phyloP scores from a whole-genome alignment of 2,888 invertebrate genomes.

The Apotomis betuletana region DNA sequence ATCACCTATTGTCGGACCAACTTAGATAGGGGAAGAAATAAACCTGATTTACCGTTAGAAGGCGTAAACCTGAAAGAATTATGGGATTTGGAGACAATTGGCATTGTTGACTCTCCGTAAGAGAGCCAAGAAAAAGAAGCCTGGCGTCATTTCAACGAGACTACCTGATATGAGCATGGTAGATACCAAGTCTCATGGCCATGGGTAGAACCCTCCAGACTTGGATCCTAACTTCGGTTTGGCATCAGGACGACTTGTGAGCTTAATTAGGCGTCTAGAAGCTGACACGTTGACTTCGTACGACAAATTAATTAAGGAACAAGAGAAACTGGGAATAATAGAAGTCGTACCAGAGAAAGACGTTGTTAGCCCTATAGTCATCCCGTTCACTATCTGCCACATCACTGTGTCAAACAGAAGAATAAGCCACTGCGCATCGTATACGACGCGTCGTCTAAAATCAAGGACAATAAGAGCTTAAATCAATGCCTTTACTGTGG shows the following conservation, averaged over 20 bases:
- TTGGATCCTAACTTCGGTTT: background rate
- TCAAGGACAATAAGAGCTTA: conserved; percentile 43
- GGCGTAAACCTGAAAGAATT: background rate
- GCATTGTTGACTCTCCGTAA: conserved; percentile 17
- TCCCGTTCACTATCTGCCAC: conserved; percentile 2
- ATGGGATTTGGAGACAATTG: conserved; percentile 18
- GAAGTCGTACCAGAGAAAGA: background rate
- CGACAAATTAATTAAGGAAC: background rate
- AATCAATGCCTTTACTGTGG: conserved; percentile 48
- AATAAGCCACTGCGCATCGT: conserved; percentile 43
- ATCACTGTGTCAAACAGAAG: background rate
- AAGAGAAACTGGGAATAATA: background rate
- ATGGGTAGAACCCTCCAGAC: too few relatives aligned
- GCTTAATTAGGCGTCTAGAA: background rate
- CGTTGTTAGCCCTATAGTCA: background rate
- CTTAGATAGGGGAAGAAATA: too few relatives aligned
- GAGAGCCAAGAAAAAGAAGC: background rate
- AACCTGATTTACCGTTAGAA: too few relatives aligned
- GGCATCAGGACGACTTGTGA: background rate
- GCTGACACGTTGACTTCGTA: background rate
- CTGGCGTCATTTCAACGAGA: background rate
- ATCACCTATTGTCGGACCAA: too few relatives aligned
- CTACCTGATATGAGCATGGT: background rate
- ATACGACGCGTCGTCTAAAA: conserved; percentile 46
- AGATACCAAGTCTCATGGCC: too few relatives aligned